Conservation (phyloP, 2,113 vertebrate genomes). For the Columbina picui region DNA sequence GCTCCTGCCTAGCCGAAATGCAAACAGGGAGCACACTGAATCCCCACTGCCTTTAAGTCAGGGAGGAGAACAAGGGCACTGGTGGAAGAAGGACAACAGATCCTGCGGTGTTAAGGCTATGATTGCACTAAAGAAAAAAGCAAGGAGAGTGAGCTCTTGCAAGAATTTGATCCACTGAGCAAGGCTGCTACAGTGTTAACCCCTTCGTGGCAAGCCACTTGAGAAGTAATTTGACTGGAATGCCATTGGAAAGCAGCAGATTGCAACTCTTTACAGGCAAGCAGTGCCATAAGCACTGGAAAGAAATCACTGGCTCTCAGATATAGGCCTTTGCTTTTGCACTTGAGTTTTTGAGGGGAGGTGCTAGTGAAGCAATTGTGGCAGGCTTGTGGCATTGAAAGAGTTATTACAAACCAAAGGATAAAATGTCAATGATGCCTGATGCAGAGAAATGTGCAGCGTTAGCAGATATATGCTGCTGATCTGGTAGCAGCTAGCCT, state of each 20-base stretch:
- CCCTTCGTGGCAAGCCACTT: not conserved
- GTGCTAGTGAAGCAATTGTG: not conserved
- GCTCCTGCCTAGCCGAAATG: not conserved
- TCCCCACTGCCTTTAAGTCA: not conserved
- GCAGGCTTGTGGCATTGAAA: not conserved
- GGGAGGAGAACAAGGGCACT: not conserved
- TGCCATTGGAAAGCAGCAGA: not conserved
- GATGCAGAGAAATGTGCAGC: conserved; percentile 56
- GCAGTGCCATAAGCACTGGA: not conserved
- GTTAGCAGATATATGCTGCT: conserved; percentile 39
- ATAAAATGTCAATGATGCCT: conserved; percentile 55
- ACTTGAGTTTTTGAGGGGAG: not conserved
- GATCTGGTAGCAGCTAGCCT: conserved; percentile 20
- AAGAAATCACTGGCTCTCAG: not conserved
- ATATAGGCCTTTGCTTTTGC: not conserved
- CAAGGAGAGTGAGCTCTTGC: conserved; percentile 36
- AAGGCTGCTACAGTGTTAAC: conserved; percentile 19
- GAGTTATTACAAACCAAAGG: conserved; percentile 45
- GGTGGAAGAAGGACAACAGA: not conserved
- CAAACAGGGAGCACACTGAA: not conserved
- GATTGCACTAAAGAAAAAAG: conserved; percentile 50
- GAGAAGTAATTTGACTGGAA: not conserved
- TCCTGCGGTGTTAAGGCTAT: not conserved
- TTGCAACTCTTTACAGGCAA: not conserved
- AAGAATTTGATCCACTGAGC: conserved; percentile 47